Evolutionary conservation across 2,888 invertebrate genomes (phyloP).

Genomic region (Hyalella azteca): DNA sequence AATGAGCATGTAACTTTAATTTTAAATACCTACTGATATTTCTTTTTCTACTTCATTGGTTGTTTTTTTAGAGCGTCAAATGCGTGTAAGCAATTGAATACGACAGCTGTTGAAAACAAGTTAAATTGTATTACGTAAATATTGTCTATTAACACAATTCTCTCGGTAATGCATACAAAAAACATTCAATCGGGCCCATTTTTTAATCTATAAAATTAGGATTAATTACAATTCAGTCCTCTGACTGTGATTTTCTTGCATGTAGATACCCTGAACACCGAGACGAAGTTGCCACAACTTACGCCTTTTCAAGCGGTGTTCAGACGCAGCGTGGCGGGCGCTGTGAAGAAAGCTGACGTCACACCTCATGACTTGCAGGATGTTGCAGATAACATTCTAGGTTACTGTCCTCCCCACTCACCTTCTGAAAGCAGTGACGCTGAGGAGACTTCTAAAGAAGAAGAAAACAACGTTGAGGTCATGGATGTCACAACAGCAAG

Average conservation of each 20-base stretch:
- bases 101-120: too few species aligned
- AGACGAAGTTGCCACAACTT: slow-evolving; percentile 7
- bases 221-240: too few species aligned
- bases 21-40: too few species aligned
- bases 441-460: not conserved
- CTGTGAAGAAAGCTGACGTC: not conserved
- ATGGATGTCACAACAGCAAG: not conserved
- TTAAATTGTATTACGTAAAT: too few species aligned
- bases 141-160: too few species aligned
- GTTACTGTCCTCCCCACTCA: not conserved
- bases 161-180: too few species aligned
- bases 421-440: not conserved
- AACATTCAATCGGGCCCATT: too few species aligned
- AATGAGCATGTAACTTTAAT: too few species aligned
- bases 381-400: not conserved
- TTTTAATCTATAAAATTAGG: too few species aligned
- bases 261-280: slow-evolving; percentile 8
- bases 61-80: too few species aligned
- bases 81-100: too few species aligned
- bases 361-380: not conserved
- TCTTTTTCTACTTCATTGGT: too few species aligned
- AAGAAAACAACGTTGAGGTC: not conserved
- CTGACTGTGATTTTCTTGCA: not conserved
- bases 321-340: not conserved
- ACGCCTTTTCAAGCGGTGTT: slow-evolving; percentile 12